phyloP scores from a whole-genome alignment of 1,140 invertebrate species.

The Drosophila lacertosa region DNA sequence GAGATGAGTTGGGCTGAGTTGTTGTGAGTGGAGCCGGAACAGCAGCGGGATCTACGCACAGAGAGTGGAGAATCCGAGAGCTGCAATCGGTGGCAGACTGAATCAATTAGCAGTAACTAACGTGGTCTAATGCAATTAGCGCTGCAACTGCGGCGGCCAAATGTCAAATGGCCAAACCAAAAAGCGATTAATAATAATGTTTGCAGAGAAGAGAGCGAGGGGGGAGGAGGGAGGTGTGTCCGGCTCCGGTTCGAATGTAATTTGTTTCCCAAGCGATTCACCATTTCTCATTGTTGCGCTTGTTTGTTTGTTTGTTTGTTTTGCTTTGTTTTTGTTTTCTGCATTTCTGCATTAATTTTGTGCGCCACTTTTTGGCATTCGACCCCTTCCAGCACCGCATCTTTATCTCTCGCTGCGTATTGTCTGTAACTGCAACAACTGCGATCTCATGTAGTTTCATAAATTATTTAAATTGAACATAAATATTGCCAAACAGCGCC shows the following conservation, averaged over 20 bases:
- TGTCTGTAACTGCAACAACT: not conserved
- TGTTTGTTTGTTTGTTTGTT: slow-evolving; percentile 5
- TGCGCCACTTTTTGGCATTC: not conserved
- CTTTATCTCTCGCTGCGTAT: slow-evolving; percentile 28
- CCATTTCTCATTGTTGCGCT: slow-evolving; percentile 34
- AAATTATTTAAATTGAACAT: slow-evolving; percentile 41
- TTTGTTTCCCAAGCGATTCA: slow-evolving; percentile 50
- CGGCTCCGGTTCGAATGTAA: slow-evolving; percentile 44
- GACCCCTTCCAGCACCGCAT: not conserved
- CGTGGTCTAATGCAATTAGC: slow-evolving; percentile 46
- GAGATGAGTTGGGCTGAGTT: too few relatives aligned
- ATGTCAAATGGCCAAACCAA: slow-evolving; percentile 53
- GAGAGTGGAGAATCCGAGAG: not conserved
- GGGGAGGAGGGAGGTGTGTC: slow-evolving; percentile 55
- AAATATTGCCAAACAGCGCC: slow-evolving; percentile 5
- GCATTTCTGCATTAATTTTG: slow-evolving; percentile 69
- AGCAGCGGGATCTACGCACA: slow-evolving; percentile 49
- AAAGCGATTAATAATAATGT: slow-evolving; percentile 63
- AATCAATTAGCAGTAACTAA: slow-evolving; percentile 58
- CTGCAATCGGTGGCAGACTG: slow-evolving; percentile 7
- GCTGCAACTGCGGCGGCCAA: slow-evolving; percentile 26
- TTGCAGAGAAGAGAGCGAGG: too few relatives aligned
- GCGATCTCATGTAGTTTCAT: slow-evolving; percentile 28
- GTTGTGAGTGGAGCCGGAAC: slow-evolving; percentile 33
- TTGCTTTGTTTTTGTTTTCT: slow-evolving; percentile 2